Conservation (phyloP, 2,888 invertebrate genomes). For the Ephialtes manifestator region DNA sequence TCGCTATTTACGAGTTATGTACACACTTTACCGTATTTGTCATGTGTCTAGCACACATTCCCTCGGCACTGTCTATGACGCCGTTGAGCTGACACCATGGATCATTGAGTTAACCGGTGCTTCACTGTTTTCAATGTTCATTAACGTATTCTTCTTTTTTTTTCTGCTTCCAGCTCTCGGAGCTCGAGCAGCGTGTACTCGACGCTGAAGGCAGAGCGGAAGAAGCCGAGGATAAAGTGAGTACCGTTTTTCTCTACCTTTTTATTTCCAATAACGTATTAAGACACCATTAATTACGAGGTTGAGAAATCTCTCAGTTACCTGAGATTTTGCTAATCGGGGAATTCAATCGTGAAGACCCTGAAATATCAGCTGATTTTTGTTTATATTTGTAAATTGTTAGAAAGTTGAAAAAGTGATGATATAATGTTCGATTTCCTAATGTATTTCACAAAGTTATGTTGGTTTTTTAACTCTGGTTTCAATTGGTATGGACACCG, state of each 20-base stretch:
- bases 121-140: slow-evolving; percentile 24
- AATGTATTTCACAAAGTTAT: too few relatives aligned
- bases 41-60: slow-evolving; percentile 23
- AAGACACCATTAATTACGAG: background rate
- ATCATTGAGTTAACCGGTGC: slow-evolving; percentile 4
- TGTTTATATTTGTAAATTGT: too few relatives aligned
- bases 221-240: slow-evolving; percentile 98
- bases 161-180: slow-evolving; percentile 94
- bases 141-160: slow-evolving; percentile 36
- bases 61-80: background rate
- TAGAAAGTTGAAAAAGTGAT: too few relatives aligned
- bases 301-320: too few relatives aligned
- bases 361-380: too few relatives aligned
- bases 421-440: too few relatives aligned
- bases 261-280: background rate
- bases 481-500: too few relatives aligned
- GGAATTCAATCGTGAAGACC: too few relatives aligned
- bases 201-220: slow-evolving; percentile 97
- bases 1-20: slow-evolving; percentile 59
- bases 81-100: background rate
- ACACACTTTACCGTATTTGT: slow-evolving; percentile 38
- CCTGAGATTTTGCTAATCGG: too few relatives aligned
- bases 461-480: too few relatives aligned
- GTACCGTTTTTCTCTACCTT: slow-evolving; percentile 68
- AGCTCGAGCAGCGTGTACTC: slow-evolving; percentile 96